Conservation (phyloP, 2,888 invertebrate genomes). For the Apotomis betuletana region DNA sequence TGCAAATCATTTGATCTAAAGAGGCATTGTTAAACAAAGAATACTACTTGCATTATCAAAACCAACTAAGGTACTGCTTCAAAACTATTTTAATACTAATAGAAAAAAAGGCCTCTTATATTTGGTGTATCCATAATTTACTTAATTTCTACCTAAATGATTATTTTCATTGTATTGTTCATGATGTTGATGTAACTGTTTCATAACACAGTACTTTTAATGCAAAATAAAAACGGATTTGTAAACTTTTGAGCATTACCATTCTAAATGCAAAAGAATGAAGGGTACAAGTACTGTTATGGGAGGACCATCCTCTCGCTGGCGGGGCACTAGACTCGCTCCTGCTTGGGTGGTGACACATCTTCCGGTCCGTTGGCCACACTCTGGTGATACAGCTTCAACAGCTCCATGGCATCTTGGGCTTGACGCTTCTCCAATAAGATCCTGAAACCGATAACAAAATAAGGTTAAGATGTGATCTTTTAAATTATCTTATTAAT, state of each 20-base stretch:
- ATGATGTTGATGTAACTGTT: neutral
- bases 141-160: slow-evolving; percentile 40
- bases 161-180: slow-evolving; percentile 36
- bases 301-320: slow-evolving; percentile 44
- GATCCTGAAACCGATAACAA: slow-evolving; percentile 75
- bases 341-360: slow-evolving; percentile 76
- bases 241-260: slow-evolving; percentile 81
- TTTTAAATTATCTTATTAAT: too few relatives aligned
- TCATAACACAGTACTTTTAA: slow-evolving; percentile 36
- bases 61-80: slow-evolving; percentile 29
- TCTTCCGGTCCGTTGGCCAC: slow-evolving; percentile 79
- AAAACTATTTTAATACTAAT: slow-evolving; percentile 42
- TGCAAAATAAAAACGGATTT: slow-evolving; percentile 53
- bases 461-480: neutral
- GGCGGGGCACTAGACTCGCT: slow-evolving; percentile 65
- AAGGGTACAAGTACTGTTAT: slow-evolving; percentile 62
- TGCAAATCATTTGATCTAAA: slow-evolving; percentile 19
- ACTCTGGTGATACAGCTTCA: slow-evolving; percentile 88
- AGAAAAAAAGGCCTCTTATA: slow-evolving; percentile 72
- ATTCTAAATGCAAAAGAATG: slow-evolving; percentile 70
- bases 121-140: slow-evolving; percentile 62
- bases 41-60: slow-evolving; percentile 28
- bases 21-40: slow-evolving; percentile 24
- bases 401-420: slow-evolving; percentile 92
- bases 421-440: slow-evolving; percentile 93